These are phyloP conservation scores for Trididemnum miniatum DNA, from an alignment of 23 tunicate genomes.

Conservation along the genomic window DNA sequence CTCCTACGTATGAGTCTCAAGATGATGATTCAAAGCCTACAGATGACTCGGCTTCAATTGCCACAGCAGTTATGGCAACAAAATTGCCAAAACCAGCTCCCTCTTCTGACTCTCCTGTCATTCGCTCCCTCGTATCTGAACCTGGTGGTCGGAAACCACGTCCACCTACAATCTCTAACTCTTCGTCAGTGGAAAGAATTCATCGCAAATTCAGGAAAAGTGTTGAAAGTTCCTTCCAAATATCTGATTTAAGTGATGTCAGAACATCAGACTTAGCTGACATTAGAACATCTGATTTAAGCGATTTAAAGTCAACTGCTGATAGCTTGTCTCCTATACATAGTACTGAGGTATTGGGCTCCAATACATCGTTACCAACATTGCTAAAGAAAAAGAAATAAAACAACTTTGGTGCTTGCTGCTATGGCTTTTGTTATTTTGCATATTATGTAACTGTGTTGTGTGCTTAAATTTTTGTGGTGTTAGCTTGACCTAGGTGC, in stretches of 20 bases:
- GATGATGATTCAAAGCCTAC: conserved; percentile 42
- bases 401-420: no score
- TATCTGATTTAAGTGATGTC: conserved; percentile 59
- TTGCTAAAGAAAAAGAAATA: not conserved
- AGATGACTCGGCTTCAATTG: conserved; percentile 41
- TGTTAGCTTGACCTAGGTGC: no score
- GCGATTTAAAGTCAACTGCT: conserved; percentile 53
- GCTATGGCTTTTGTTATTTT: no score
- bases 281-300: conserved; percentile 64
- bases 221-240: conserved; percentile 53
- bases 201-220: conserved; percentile 45
- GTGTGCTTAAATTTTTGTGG: no score
- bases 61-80: conserved; percentile 26
- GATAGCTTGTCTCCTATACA: conserved; percentile 26
- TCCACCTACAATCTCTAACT: conserved; percentile 54
- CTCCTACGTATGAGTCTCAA: not conserved
- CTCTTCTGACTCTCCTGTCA: conserved; percentile 75
- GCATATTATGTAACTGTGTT: no score
- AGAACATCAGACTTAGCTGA: conserved; percentile 67
- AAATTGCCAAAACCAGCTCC: conserved; percentile 62
- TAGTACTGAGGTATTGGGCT: not conserved
- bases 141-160: conserved; percentile 29
- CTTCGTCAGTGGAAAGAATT: conserved; percentile 35
- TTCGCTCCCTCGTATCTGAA: conserved; percentile 63
- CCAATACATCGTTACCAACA: conserved; percentile 9